A percentile compares a stretch with the other conserved stretches of the same genome.
Conservation (phyloP, 2,888 invertebrate species). For the Beris morrisii region DNA sequence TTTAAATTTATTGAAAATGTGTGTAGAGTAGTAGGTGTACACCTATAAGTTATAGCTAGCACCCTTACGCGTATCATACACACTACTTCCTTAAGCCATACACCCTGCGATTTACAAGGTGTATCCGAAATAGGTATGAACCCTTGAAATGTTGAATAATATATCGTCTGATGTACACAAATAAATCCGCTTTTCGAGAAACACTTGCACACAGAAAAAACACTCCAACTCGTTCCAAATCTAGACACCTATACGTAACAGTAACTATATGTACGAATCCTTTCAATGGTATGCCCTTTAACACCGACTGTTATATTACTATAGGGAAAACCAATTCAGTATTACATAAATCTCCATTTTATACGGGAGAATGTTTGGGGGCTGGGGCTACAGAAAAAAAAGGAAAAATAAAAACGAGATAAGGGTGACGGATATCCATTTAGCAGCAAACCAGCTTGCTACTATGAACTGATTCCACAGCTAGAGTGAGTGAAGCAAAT, state of each 20-base stretch:
- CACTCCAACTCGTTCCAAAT: slow-evolving; percentile 8
- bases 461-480: slow-evolving; percentile 16
- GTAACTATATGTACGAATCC: slow-evolving; percentile 9
- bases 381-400: neutral
- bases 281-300: slow-evolving; percentile 33
- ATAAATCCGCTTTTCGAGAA: slow-evolving; percentile 27
- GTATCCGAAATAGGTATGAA: neutral
- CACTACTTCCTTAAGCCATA: neutral
- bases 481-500: slow-evolving; percentile 37
- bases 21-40: too few species aligned
- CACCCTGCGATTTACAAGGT: slow-evolving; percentile 1
- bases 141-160: neutral
- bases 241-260: slow-evolving; percentile 16
- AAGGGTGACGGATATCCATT: slow-evolving; percentile 38
- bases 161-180: slow-evolving; percentile 20
- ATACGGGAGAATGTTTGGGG: slow-evolving; percentile 30
- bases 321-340: slow-evolving; percentile 36
- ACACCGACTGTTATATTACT: slow-evolving; percentile 23
- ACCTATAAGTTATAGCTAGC: too few species aligned
- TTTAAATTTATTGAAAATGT: too few species aligned
- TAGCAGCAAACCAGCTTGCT: slow-evolving; percentile 29
- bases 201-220: slow-evolving; percentile 10
- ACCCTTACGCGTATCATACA: too few species aligned
- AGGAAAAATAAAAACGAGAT: slow-evolving; percentile 25
- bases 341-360: slow-evolving; percentile 39